Percentiles rank a stretch among this genome's conserved stretches.
Conservation (phyloP, 2,888 invertebrate genomes). For the Lumbricus terrestris region DNA sequence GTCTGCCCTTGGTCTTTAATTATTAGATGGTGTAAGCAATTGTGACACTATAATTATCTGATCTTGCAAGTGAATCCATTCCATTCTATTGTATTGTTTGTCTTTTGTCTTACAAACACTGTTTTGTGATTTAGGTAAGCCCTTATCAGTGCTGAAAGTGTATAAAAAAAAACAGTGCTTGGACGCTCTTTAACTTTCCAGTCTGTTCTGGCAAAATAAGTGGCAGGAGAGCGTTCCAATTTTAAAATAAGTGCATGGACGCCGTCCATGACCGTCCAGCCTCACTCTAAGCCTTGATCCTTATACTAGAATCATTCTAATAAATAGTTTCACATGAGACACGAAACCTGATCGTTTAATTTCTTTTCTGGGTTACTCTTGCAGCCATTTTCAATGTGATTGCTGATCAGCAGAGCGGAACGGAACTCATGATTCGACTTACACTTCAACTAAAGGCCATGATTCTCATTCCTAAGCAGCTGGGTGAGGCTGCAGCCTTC, state of each 20-base stretch:
- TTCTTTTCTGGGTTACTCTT: neutral
- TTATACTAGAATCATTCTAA: neutral
- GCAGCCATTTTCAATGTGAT: slow-evolving; percentile 89
- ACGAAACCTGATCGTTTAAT: neutral
- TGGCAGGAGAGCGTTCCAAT: no score
- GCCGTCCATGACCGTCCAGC: no score
- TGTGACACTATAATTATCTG: neutral
- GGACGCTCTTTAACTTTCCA: no score
- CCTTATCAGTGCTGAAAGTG: no score
- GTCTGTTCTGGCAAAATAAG: no score
- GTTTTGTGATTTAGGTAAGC: neutral
- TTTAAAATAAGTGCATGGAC: no score
- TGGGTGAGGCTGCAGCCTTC: slow-evolving; percentile 63
- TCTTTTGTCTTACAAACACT: no score
- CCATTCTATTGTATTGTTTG: neutral
- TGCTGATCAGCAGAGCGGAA: slow-evolving; percentile 87
- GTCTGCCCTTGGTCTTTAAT: no score
- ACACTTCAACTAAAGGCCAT: slow-evolving; percentile 92
- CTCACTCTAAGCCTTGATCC: no score
- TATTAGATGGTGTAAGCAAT: no score
- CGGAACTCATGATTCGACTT: slow-evolving; percentile 60
- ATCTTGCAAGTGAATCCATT: neutral
- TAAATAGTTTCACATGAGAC: no score
- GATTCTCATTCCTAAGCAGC: slow-evolving; percentile 60
- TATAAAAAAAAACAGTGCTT: no score